A percentile compares a stretch with the other conserved stretches of the same genome.
phyloP scores from a whole-genome alignment of 2,797 vertebrate species.

The Lagocephalus sceleratus region DNA sequence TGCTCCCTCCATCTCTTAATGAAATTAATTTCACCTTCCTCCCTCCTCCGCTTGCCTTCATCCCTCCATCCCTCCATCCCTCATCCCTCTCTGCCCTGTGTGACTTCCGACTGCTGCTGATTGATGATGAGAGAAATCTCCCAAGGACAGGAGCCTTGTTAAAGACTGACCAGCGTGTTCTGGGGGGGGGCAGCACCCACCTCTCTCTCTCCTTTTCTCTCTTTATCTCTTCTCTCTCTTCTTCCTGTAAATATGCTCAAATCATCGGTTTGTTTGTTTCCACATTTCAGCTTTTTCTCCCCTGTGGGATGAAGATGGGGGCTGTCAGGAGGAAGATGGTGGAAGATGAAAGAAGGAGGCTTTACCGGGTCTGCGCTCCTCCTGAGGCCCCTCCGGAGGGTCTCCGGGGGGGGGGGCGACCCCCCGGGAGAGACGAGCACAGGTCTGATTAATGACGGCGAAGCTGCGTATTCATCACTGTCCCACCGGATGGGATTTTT shows the following conservation, averaged over 20 bases:
- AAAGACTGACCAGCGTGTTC: slow-evolving; percentile 53
- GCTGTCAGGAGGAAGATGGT: slow-evolving; percentile 25
- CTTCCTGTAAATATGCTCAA: slow-evolving; percentile 1
- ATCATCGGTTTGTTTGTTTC: background rate
- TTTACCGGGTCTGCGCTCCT: slow-evolving; percentile 12
- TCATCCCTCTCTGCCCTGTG: slow-evolving; percentile 37
- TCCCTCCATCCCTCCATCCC: slow-evolving; percentile 39
- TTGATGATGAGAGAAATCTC: slow-evolving; percentile 67
- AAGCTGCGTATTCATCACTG: slow-evolving; percentile 65
- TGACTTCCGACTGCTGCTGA: slow-evolving; percentile 49
- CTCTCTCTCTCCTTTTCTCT: slow-evolving; percentile 11
- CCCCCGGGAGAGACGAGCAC: slow-evolving; percentile 41
- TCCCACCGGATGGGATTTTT: slow-evolving; percentile 29
- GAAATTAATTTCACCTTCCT: slow-evolving; percentile 37
- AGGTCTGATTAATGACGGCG: slow-evolving; percentile 69
- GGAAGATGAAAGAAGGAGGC: background rate
- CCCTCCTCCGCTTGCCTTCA: slow-evolving; percentile 8
- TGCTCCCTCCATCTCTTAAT: slow-evolving; percentile 52
- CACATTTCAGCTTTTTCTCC: background rate
- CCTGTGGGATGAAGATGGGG: slow-evolving; percentile 17
- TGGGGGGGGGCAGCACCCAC: slow-evolving; percentile 19
- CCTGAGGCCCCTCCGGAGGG: slow-evolving; percentile 34
- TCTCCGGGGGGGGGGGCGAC: slow-evolving; percentile 9
- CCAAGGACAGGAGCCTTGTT: slow-evolving; percentile 67
- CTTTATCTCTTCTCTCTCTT: background rate